Conservation (phyloP, 2,797 vertebrate genomes). For the Notoglanidium macrostoma region DNA sequence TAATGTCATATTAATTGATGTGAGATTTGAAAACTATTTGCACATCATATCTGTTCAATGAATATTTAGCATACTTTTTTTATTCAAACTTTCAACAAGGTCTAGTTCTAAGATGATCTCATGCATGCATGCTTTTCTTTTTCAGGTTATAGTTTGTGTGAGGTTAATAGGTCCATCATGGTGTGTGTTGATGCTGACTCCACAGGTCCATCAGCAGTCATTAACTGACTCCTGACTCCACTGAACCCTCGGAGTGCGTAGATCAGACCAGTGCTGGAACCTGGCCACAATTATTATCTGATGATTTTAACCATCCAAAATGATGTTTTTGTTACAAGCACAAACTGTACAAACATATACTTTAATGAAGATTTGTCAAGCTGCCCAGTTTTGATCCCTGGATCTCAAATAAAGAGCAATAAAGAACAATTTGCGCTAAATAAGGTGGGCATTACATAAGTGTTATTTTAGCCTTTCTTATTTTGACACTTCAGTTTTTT, state of each 20-base stretch:
- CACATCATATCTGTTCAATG: background rate
- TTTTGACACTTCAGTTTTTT: too few relatives aligned
- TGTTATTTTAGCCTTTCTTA: background rate
- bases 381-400: background rate
- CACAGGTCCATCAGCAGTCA: slow-evolving; percentile 61
- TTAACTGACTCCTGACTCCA: slow-evolving; percentile 59
- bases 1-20: background rate
- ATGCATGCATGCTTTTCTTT: slow-evolving; percentile 21
- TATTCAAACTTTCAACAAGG: background rate
- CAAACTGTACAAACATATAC: slow-evolving; percentile 6
- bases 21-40: background rate
- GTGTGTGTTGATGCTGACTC: slow-evolving; percentile 60
- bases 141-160: slow-evolving; percentile 32
- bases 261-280: background rate
- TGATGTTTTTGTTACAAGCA: background rate
- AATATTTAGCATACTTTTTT: background rate
- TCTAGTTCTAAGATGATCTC: too few relatives aligned
- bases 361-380: background rate
- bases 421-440: background rate
- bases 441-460: background rate
- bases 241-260: background rate
- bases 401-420: background rate
- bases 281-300: background rate
- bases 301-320: background rate
- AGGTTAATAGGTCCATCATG: slow-evolving; percentile 64